Conservation (phyloP, 53 echinoderm and acorn worm genomes). For the Crossaster papposus region DNA sequence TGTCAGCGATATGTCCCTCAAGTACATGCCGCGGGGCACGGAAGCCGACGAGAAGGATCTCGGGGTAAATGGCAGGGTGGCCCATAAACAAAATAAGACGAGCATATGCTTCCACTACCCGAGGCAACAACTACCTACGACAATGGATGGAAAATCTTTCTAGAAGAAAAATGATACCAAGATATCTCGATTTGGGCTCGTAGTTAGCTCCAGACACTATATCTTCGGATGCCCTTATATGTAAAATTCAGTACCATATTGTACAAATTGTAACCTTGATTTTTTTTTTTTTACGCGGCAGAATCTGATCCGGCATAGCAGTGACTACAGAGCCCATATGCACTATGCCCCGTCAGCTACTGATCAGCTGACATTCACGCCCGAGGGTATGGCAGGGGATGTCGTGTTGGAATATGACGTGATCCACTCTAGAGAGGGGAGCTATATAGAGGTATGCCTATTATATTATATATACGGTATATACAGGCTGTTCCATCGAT, state of each 20-base stretch:
- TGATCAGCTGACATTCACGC: constrained; percentile 61
- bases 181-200: too few relatives aligned
- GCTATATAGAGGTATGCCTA: constrained; percentile 77
- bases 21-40: constrained; percentile 54
- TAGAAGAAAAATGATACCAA: too few relatives aligned
- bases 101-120: too few relatives aligned
- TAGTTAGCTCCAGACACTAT: too few relatives aligned
- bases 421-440: constrained; percentile 74
- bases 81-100: too few relatives aligned
- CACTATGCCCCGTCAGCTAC: constrained; percentile 62
- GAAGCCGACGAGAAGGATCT: constrained; percentile 45
- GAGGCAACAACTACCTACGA: too few relatives aligned
- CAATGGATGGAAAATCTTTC: too few relatives aligned
- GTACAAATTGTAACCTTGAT: too few relatives aligned
- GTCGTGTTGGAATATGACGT: constrained; percentile 82
- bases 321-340: constrained; percentile 67
- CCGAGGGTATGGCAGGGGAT: constrained; percentile 80
- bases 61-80: constrained; percentile 30
- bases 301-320: constrained; percentile 51
- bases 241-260: neutral
- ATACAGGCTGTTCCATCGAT: too few relatives aligned
- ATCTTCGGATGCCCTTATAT: too few relatives aligned
- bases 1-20: constrained; percentile 67
- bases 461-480: too few relatives aligned
- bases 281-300: neutral